These are phyloP conservation scores for Calidris pygmaea DNA, from an alignment of 2,113 vertebrate genomes.

Conservation along the genomic window DNA sequence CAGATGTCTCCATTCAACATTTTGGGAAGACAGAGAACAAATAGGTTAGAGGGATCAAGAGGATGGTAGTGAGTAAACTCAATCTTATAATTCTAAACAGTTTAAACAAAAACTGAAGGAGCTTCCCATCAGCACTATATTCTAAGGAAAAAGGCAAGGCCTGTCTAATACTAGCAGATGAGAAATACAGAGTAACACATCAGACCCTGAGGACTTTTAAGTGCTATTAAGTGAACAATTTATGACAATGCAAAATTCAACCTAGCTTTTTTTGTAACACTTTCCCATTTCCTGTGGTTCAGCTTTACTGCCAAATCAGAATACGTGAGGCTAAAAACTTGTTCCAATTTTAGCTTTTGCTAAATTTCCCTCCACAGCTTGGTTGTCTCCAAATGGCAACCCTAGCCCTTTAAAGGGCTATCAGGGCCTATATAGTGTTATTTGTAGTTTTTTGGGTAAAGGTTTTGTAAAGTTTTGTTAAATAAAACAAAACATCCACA, in stretches of 20 bases:
- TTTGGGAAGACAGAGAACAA: not conserved
- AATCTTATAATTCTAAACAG: not conserved
- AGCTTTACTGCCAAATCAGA: not conserved
- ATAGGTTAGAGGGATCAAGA: not conserved
- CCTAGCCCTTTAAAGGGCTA: not conserved
- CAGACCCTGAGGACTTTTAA: not conserved
- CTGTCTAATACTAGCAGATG: not conserved
- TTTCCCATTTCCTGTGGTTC: not conserved
- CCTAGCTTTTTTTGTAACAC: not conserved
- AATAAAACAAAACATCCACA: fast-evolving
- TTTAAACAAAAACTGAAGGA: not conserved
- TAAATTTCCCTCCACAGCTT: not conserved
- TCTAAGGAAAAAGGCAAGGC: not conserved
- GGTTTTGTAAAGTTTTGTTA: not conserved
- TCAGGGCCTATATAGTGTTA: not conserved
- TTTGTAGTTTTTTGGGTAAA: not conserved
- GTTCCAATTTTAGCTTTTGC: not conserved
- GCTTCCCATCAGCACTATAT: not conserved
- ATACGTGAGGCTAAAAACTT: not conserved
- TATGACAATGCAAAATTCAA: not conserved
- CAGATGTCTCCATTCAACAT: not conserved
- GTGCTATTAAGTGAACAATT: not conserved
- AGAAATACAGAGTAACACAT: not conserved
- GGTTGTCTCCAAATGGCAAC: not conserved
- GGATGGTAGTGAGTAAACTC: not conserved